Percentiles rank a stretch among this genome's conserved stretches.
Conservation (phyloP, 2,797 vertebrate species). For the Acanthurus tractus region DNA sequence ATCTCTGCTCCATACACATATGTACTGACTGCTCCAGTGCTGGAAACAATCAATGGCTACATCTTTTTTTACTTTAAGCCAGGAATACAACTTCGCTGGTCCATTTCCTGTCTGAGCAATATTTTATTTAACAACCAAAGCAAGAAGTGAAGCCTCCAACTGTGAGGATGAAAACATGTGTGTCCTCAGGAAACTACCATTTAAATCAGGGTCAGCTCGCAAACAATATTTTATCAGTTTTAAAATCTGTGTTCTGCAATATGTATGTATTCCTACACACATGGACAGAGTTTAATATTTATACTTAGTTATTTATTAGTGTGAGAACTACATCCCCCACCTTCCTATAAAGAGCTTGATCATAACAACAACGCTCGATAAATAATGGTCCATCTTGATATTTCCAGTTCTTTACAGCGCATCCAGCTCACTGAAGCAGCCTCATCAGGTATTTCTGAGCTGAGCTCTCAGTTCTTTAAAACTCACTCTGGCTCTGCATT, state of each 20-base stretch:
- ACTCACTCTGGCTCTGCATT: neutral
- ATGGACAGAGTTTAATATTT: neutral
- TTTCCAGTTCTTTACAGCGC: neutral
- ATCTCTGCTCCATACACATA: neutral
- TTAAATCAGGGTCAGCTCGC: slow-evolving; percentile 5
- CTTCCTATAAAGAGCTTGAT: neutral
- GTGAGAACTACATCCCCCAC: no score
- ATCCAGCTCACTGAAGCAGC: neutral
- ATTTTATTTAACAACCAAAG: slow-evolving; percentile 48
- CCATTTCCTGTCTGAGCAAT: slow-evolving; percentile 43
- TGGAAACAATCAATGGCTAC: slow-evolving; percentile 17
- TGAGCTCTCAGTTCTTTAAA: neutral
- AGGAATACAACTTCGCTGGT: slow-evolving; percentile 22
- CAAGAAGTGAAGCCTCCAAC: slow-evolving; percentile 21
- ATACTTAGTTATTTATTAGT: neutral
- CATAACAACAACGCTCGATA: neutral
- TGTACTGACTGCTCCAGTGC: neutral
- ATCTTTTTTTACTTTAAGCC: slow-evolving; percentile 29
- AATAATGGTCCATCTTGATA: neutral
- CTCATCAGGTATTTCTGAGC: neutral
- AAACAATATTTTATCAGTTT: slow-evolving; percentile 32
- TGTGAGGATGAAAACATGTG: slow-evolving; percentile 24
- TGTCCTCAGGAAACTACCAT: slow-evolving; percentile 23
- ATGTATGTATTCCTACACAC: neutral
- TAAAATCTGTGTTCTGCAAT: slow-evolving; percentile 7